A percentile compares a stretch with the other conserved stretches of the same genome.
phyloP scores from a whole-genome alignment of 2,888 invertebrate genomes.

The Formica aserva region DNA sequence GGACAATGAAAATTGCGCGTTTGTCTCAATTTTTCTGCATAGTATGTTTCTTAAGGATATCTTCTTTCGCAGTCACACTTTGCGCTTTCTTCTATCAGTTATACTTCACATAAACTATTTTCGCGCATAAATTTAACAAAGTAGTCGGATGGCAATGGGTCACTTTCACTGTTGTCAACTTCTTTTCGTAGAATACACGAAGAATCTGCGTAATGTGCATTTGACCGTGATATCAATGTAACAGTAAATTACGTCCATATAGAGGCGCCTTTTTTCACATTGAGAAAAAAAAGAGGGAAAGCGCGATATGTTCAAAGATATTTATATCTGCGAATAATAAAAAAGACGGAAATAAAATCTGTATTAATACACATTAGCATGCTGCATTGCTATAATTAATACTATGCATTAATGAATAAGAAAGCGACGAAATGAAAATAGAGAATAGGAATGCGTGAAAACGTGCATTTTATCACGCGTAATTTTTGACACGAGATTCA shows the following conservation, averaged over 20 bases:
- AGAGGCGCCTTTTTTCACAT: not conserved
- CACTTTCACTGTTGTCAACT: slow-evolving; percentile 65
- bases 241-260: not conserved
- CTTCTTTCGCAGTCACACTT: not conserved
- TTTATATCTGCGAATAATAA: not conserved
- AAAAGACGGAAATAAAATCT: not conserved
- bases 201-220: slow-evolving; percentile 42
- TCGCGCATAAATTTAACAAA: slow-evolving; percentile 58
- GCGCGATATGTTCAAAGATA: not conserved
- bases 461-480: slow-evolving; percentile 52
- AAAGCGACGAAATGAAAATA: slow-evolving; percentile 68
- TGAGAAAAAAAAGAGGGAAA: not conserved
- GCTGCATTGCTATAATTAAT: not conserved
- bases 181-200: slow-evolving; percentile 53
- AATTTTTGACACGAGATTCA: slow-evolving; percentile 65
- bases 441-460: slow-evolving; percentile 52
- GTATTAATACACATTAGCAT: not conserved
- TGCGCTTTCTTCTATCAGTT: slow-evolving; percentile 64
- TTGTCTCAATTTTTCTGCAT: not conserved
- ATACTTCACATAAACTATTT: slow-evolving; percentile 55
- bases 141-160: not conserved
- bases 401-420: slow-evolving; percentile 18
- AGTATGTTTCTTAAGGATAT: not conserved
- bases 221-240: not conserved
- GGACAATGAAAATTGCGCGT: not conserved